phyloP scores from a whole-genome alignment of 2,888 invertebrate species.

The Cylindroiulus punctatus region DNA sequence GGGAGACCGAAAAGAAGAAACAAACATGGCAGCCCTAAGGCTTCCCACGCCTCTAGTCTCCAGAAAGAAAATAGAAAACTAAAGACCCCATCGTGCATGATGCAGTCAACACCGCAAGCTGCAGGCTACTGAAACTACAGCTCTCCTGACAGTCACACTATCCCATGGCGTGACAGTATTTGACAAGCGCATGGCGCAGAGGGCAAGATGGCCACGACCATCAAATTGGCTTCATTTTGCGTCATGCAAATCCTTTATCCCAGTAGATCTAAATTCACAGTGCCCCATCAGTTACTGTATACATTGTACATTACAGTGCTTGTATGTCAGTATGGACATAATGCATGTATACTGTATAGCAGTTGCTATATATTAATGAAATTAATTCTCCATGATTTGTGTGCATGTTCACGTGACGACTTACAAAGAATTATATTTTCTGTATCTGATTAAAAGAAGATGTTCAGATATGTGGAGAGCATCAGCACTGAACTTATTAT shows the following conservation, averaged over 20 bases:
- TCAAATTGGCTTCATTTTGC: not conserved
- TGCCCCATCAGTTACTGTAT: too few species aligned
- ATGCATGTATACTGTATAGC: too few species aligned
- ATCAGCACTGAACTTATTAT: too few species aligned
- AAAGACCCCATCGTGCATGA: conserved; percentile 17
- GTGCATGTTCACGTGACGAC: too few species aligned
- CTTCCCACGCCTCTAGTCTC: conserved; percentile 48
- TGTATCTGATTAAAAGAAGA: too few species aligned
- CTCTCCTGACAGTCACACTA: not conserved
- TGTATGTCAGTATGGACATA: too few species aligned
- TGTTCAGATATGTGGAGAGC: too few species aligned
- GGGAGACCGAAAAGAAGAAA: conserved; percentile 30
- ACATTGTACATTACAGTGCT: too few species aligned
- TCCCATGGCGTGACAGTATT: not conserved
- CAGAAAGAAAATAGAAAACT: conserved; percentile 45
- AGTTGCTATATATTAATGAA: too few species aligned
- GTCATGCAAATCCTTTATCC: not conserved
- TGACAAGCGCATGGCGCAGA: not conserved
- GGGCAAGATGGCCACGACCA: not conserved
- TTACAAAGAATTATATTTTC: too few species aligned
- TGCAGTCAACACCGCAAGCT: not conserved
- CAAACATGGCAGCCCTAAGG: conserved; percentile 48
- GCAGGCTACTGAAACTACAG: not conserved
- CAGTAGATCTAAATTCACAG: too few species aligned
- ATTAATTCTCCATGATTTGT: too few species aligned